Evolutionary conservation across 2,113 vertebrate genomes (phyloP).

Genomic region (Phylloscopus trochiloides): DNA sequence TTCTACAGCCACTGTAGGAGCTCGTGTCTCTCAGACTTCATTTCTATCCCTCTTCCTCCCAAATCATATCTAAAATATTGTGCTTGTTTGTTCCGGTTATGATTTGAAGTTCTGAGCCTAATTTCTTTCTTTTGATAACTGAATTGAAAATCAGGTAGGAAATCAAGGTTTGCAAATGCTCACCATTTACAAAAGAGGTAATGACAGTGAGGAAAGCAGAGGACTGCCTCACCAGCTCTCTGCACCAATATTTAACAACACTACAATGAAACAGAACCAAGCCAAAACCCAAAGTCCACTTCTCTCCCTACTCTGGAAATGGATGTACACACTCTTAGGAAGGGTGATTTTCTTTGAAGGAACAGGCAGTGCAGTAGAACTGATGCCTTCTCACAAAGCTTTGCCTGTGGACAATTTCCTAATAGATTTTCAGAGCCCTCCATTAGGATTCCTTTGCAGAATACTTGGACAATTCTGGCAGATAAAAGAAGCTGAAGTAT

Average conservation of each 20-base stretch:
- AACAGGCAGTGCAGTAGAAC: neutral
- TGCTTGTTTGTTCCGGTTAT: neutral
- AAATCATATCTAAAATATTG: neutral
- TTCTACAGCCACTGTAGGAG: neutral
- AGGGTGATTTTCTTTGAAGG: slow-evolving; percentile 5
- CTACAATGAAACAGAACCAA: neutral
- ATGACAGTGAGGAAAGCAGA: neutral
- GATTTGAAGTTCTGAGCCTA: neutral
- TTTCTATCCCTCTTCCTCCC: neutral
- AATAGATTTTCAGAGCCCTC: slow-evolving; percentile 15
- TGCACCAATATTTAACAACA: neutral
- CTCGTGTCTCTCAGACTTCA: neutral
- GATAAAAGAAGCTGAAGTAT: neutral
- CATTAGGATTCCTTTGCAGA: neutral
- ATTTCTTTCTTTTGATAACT: neutral
- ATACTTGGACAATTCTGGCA: neutral
- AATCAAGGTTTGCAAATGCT: neutral
- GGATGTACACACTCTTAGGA: neutral
- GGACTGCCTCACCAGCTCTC: neutral
- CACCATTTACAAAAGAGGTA: neutral
- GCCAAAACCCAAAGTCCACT: neutral
- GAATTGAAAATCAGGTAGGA: neutral
- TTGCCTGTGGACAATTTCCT: neutral
- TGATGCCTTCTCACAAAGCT: neutral
- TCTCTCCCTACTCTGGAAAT: neutral